Evolutionary conservation across 2,888 invertebrate species (phyloP).

Genomic region (Dysmachus trigonus): DNA sequence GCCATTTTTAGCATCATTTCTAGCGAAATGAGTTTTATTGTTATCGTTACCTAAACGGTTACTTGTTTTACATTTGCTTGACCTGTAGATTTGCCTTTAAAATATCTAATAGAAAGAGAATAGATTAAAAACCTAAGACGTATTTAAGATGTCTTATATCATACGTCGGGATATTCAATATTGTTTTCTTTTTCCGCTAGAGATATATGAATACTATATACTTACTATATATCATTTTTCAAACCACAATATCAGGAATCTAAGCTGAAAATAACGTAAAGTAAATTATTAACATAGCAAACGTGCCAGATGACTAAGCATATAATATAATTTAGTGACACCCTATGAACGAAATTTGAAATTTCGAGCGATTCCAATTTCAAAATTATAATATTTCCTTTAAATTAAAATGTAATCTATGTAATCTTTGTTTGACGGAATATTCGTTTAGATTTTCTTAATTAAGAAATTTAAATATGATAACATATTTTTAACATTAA

Average conservation of each 20-base stretch:
- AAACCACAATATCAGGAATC: not conserved
- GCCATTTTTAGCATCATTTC: not conserved
- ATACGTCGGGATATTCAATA: not conserved
- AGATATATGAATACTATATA: not conserved
- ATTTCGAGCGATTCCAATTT: too few relatives aligned
- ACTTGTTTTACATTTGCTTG: not conserved
- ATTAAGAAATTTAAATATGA: too few relatives aligned
- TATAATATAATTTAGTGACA: too few relatives aligned
- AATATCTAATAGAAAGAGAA: not conserved
- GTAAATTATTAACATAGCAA: not conserved
- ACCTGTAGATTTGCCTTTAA: not conserved
- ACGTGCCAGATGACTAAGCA: too few relatives aligned
- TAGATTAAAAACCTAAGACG: not conserved
- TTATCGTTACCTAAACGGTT: not conserved
- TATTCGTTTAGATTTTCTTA: too few relatives aligned
- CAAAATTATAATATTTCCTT: too few relatives aligned
- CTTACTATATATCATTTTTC: not conserved
- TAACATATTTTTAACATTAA: too few relatives aligned
- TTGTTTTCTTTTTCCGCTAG: not conserved
- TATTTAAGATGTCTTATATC: not conserved
- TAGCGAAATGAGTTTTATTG: not conserved
- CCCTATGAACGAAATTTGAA: too few relatives aligned
- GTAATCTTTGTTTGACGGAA: too few relatives aligned
- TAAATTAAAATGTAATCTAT: too few relatives aligned
- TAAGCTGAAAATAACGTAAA: not conserved